Evolutionary conservation across 2,888 invertebrate genomes (phyloP).

Genomic region (Caenorhabditis drosophilae): DNA sequence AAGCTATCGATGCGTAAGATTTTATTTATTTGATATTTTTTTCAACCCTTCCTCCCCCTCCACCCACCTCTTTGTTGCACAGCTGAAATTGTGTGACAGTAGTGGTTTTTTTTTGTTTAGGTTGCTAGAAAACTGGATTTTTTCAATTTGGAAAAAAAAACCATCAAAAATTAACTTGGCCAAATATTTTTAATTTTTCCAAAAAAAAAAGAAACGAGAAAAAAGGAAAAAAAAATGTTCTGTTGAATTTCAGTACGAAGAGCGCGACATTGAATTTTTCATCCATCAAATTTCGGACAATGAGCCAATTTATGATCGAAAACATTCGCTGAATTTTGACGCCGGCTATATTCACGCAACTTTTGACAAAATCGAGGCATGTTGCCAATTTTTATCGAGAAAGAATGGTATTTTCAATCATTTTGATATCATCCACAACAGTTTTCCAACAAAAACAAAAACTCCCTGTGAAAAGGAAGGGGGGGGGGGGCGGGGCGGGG

Average conservation of each 20-base stretch:
- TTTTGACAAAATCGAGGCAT: slow-evolving; percentile 25
- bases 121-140: too few species aligned
- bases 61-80: too few species aligned
- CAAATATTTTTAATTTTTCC: neutral
- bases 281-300: slow-evolving; percentile 25
- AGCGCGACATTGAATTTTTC: slow-evolving; percentile 26
- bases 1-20: slow-evolving; percentile 17
- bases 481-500: too few species aligned
- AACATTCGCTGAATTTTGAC: slow-evolving; percentile 14
- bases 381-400: slow-evolving; percentile 22
- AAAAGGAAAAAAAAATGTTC: neutral
- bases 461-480: too few species aligned
- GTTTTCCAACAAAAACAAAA: neutral
- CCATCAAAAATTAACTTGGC: too few species aligned
- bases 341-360: slow-evolving; percentile 12
- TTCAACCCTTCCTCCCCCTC: too few species aligned
- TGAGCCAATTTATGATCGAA: slow-evolving; percentile 15
- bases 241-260: slow-evolving; percentile 19
- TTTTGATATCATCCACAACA: neutral
- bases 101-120: too few species aligned
- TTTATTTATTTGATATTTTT: neutral
- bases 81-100: too few species aligned
- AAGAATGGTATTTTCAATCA: slow-evolving; percentile 16
- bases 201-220: neutral
- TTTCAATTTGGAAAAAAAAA: too few species aligned